These are phyloP conservation scores for Baccha elongata DNA, from an alignment of 2,888 invertebrate species.

Conservation along the genomic window DNA sequence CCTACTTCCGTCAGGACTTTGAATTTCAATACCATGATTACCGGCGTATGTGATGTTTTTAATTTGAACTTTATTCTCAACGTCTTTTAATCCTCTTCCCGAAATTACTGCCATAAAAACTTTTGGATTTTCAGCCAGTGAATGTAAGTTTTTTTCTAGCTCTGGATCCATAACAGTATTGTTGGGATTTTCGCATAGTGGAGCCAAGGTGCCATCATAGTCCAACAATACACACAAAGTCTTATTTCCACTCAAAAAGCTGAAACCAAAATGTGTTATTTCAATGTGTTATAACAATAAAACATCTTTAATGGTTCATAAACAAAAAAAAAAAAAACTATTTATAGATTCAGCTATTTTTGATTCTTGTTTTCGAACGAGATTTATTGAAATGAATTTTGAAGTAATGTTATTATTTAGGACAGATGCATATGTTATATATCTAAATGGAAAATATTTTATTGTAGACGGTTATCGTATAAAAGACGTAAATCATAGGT, in stretches of 20 bases:
- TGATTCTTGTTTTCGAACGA: too few species aligned
- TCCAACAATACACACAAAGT: constrained; percentile 88
- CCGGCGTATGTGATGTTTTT: constrained; percentile 87
- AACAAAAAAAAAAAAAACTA: too few species aligned
- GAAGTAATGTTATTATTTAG: too few species aligned
- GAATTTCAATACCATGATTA: constrained; percentile 89
- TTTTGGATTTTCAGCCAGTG: constrained; percentile 86
- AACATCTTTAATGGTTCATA: not conserved
- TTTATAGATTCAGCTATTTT: too few species aligned
- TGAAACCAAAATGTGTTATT: constrained; percentile 46
- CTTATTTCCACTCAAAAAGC: constrained; percentile 84
- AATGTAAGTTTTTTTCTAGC: constrained; percentile 86
- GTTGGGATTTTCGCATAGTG: constrained; percentile 88
- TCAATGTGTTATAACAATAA: not conserved
- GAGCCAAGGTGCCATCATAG: constrained; percentile 90
- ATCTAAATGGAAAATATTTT: too few species aligned
- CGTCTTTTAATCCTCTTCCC: constrained; percentile 87
- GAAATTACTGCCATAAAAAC: constrained; percentile 89
- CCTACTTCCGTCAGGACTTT: constrained; percentile 88
- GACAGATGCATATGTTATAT: too few species aligned
- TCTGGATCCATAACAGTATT: constrained; percentile 87
- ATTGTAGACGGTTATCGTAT: too few species aligned
- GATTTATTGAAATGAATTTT: too few species aligned
- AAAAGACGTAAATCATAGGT: too few species aligned
- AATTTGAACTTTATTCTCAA: constrained; percentile 85